Base-by-base conservation (phyloP, 1,140 invertebrate genomes). In the Charaxes varanes region DNA sequence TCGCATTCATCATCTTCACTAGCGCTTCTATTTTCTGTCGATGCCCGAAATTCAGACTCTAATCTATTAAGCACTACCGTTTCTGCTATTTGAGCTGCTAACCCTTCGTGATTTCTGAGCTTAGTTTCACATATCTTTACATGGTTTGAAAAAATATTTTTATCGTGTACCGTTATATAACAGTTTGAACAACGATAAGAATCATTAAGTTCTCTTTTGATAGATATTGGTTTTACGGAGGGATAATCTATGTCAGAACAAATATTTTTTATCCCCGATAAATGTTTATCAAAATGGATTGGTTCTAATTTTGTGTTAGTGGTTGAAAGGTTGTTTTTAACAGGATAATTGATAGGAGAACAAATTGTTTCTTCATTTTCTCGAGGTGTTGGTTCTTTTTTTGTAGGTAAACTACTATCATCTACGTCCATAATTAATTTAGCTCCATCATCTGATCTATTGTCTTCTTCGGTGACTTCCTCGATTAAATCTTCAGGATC, bases 281-380 rank as follows among this genome's bases (percentile, higher is more conserved):
- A 85, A 5, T 89, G 66, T 52, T 90, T 91, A 36, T 88, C 86
- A 56, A 91, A 88, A 56, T 90, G 91, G 1, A 93, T 91, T 1
- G 91, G 91, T 57, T 93, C 91, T 42, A 94, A 71, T 49, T 94
- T 90, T 34, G 89, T 87, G 58, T 92, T 90, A 3, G 93, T 89
- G 2, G 87, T 88, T 27, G 80, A 67, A 13, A 71, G 59, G 34
- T 66, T 70, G 32, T 55, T 68, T 30, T 62, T 57, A 12, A 76
- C 62, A 52, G 65, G 67, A 21, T 72, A 61, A 17, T 35, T 72
- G 31, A 40, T 48, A 13, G 30, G 57, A 24, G 59, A 53, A 2
- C 58, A 57, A 17, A 63, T 60, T 19, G 48, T 49, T 4, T 30
- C 18, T 15, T 77, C 63, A 14, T 4, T 46, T 6, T 70, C 62